Conservation (phyloP, 2,888 invertebrate genomes). For the Coremacera marginata region DNA sequence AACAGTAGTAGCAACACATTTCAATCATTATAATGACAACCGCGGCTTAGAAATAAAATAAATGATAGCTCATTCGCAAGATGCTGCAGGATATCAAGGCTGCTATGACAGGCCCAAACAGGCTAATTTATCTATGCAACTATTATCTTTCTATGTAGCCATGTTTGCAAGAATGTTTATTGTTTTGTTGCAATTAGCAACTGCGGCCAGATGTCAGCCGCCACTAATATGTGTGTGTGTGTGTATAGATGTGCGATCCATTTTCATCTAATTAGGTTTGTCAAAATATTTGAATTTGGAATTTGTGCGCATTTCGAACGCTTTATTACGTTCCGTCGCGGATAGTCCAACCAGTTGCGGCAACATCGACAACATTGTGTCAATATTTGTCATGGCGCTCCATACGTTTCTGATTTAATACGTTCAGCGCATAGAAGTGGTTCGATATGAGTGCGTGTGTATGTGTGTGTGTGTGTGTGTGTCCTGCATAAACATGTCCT, state of each 20-base stretch:
- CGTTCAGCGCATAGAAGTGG: neutral
- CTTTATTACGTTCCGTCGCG: neutral
- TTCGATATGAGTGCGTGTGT: neutral
- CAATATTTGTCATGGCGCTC: conserved; percentile 34
- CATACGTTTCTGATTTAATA: conserved; percentile 31
- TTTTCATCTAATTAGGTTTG: conserved; percentile 64
- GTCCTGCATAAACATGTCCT: conserved; percentile 34
- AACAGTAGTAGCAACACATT: neutral
- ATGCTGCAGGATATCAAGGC: conserved; percentile 16
- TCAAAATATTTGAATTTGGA: conserved; percentile 61
- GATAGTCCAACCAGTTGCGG: neutral
- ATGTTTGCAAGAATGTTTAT: neutral
- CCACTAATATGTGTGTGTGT: neutral
- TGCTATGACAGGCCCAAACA: neutral
- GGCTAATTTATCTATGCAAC: neutral
- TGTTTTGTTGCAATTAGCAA: conserved; percentile 37
- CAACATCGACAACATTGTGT: conserved; percentile 24
- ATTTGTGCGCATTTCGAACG: conserved; percentile 39
- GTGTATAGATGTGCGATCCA: conserved; percentile 47
- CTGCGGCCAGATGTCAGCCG: conserved; percentile 31
- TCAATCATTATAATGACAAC: neutral
- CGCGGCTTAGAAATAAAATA: neutral
- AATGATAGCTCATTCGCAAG: neutral
- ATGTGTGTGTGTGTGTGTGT: conserved; percentile 19
- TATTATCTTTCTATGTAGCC: neutral